Percentiles rank a stretch among this genome's conserved stretches.
phyloP scores from a whole-genome alignment of 2,113 vertebrate genomes.

The Eclectus roratus region DNA sequence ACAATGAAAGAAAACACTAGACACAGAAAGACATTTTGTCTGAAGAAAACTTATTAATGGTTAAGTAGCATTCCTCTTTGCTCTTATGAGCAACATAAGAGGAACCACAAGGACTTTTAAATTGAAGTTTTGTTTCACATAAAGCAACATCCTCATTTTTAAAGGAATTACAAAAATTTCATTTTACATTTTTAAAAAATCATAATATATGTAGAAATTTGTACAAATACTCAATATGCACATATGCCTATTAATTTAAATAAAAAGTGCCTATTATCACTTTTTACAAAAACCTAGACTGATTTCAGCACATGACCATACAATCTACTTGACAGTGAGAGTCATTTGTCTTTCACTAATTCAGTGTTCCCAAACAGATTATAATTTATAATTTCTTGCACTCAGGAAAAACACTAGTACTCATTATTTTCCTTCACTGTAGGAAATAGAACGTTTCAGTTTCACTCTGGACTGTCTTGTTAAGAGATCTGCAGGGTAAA shows the following conservation, averaged over 20 bases:
- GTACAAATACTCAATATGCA: not conserved
- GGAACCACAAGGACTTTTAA: not conserved
- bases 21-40: not conserved
- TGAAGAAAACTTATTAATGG: not conserved
- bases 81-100: not conserved
- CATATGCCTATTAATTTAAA: not conserved
- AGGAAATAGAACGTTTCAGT: not conserved
- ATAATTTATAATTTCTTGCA: not conserved
- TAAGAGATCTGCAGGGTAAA: not conserved
- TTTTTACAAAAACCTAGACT: not conserved
- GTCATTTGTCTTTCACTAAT: not conserved
- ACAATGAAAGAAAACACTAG: not conserved
- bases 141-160: slow-evolving; percentile 14
- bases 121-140: not conserved
- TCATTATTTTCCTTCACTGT: not conserved
- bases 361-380: not conserved
- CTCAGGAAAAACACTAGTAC: not conserved
- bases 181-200: not conserved
- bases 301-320: not conserved
- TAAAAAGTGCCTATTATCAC: not conserved
- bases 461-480: not conserved
- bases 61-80: not conserved
- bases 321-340: not conserved
- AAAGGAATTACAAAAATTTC: not conserved
- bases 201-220: not conserved